Evolutionary conservation across 2,888 invertebrate genomes (phyloP), one percentile per base, ranked within the genome.

Genomic region (Elgonia sp.): DNA sequence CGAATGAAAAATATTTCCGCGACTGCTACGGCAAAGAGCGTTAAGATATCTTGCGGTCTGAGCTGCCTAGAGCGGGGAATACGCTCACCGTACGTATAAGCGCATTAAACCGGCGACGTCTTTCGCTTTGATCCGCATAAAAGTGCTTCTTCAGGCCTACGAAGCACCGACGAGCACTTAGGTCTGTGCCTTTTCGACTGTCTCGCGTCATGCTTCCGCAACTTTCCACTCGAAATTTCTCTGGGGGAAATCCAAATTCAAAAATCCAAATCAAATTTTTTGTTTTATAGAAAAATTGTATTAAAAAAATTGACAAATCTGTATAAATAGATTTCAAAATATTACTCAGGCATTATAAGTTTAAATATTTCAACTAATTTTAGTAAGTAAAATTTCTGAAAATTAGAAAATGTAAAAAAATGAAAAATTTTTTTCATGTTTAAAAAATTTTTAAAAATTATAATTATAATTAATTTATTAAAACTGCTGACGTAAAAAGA

Each of bases 71-170:
- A 89, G 90, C 87, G 88, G 86, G 90, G 39, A 86, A 83, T 86
- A 77, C 77, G 86, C 73, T 81, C 50, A 2, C 46, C 87, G 88
- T 89, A 82, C 75, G 63, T 89, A 88, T 88, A 90, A 91, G 91
- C 90, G 90, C 89, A 90, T 91, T 90, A 91, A 90, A 76, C 85
- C 73, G 86, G 85, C 87, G 89, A 91, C 92, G 89, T 90, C 90
- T 89, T 89, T 67, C 76, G 79, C 91, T 92, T 92, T 91, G 91
- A 91, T 91, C 91, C 88, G 86, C 65, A 75, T 88, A 89, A 89
- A 80, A 88, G 89, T 86, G 82, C 80, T 83, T 87, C 88, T 86
- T 84, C 79, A 72, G 75, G 79, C 70, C 85, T 83, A 75, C 83
- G 80, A 76, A 89, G 73, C 86, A 81, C 77, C 79, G 82, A 79